These are phyloP conservation scores for Sminthurides bifidus DNA, from an alignment of 1,140 invertebrate genomes.

Conservation along the genomic window DNA sequence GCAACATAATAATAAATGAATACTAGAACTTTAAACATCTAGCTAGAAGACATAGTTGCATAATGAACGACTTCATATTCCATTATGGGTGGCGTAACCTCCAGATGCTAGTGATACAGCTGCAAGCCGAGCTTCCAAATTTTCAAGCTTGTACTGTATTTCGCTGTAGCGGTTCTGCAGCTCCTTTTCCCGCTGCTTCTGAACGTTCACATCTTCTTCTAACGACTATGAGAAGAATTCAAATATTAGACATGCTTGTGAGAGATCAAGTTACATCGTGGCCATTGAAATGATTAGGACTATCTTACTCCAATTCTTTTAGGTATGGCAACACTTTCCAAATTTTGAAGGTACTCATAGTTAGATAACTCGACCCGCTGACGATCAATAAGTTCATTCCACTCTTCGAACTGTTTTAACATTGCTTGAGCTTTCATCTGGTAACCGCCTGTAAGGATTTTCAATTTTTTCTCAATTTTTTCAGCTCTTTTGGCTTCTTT, in stretches of 20 bases:
- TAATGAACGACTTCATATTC: too few species aligned
- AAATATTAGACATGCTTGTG: conserved; percentile 2
- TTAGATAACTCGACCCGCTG: conserved; percentile 78
- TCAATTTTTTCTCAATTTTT: conserved; percentile 95
- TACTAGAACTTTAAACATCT: too few species aligned
- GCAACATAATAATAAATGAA: too few species aligned
- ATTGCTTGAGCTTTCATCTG: conserved; percentile 66
- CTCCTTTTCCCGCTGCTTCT: conserved; percentile 76
- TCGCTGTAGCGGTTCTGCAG: conserved; percentile 69
- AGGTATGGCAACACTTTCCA: conserved; percentile 82
- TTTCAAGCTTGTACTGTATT: conserved; percentile 41
- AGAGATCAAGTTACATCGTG: background rate
- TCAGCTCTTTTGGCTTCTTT: conserved; percentile 88
- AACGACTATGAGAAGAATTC: conserved; percentile 49
- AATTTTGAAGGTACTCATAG: conserved; percentile 77
- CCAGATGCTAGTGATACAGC: too few species aligned
- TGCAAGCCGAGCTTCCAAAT: background rate
- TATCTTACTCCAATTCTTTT: conserved; percentile 70
- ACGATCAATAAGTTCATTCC: conserved; percentile 81
- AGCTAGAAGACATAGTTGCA: too few species aligned
- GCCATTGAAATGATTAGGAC: background rate
- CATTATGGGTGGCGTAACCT: too few species aligned
- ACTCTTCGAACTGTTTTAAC: conserved; percentile 79
- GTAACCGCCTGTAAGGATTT: conserved; percentile 85
- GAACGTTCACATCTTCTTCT: conserved; percentile 81